A percentile compares a stretch with the other conserved stretches of the same genome.
phyloP scores from a whole-genome alignment of 2,888 invertebrate genomes.

The Crepidodera aurea region DNA sequence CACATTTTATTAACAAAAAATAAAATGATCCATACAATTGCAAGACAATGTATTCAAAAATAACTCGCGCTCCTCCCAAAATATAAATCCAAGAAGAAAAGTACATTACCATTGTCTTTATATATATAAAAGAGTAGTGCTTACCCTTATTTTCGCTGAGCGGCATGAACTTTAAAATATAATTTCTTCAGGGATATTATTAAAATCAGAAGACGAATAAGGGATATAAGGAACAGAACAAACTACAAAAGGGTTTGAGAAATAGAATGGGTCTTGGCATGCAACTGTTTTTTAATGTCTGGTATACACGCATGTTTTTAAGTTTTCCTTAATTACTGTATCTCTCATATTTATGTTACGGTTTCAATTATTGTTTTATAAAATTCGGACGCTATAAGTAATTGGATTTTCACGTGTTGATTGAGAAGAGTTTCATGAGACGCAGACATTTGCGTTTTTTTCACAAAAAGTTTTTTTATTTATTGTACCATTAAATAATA shows the following conservation, averaged over 20 bases:
- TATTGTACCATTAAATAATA: background rate
- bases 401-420: slow-evolving; percentile 49
- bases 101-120: slow-evolving; percentile 16
- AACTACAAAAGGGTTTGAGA: slow-evolving; percentile 47
- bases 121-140: slow-evolving; percentile 7
- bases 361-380: slow-evolving; percentile 50
- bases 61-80: background rate
- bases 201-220: slow-evolving; percentile 38
- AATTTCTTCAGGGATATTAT: slow-evolving; percentile 39
- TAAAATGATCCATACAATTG: no score
- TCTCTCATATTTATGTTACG: slow-evolving; percentile 51
- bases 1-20: no score
- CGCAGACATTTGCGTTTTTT: slow-evolving; percentile 15
- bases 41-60: background rate
- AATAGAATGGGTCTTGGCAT: slow-evolving; percentile 46
- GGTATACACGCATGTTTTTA: slow-evolving; percentile 60
- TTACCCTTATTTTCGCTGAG: slow-evolving; percentile 12
- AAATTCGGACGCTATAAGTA: slow-evolving; percentile 50
- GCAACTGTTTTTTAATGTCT: slow-evolving; percentile 58
- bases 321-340: slow-evolving; percentile 50
- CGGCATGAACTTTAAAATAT: slow-evolving; percentile 32
- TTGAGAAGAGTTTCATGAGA: slow-evolving; percentile 26
- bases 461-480: background rate
- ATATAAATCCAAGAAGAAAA: slow-evolving; percentile 11
- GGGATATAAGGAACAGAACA: slow-evolving; percentile 40